These are phyloP conservation scores for Thryonomys swinderianus DNA, from an alignment of 2,113 vertebrate species.

Conservation along the genomic window DNA sequence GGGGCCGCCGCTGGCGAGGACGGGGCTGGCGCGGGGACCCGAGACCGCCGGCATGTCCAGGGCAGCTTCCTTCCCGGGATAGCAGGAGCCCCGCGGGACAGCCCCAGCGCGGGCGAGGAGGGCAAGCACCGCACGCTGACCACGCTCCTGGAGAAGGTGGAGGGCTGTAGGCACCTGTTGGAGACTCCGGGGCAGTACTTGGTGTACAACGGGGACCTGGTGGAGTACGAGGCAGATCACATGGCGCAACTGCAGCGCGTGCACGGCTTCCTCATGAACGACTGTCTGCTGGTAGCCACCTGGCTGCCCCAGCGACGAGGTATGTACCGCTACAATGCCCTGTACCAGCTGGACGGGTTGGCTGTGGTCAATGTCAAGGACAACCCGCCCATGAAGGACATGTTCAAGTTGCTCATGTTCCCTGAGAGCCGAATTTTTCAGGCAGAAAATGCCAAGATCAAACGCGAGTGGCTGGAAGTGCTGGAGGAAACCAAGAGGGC, in stretches of 20 bases:
- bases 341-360: constrained; percentile 95
- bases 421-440: constrained; percentile 98
- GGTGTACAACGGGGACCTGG: constrained; percentile 97
- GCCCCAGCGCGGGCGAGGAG: constrained; percentile 90
- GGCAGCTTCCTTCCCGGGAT: constrained; percentile 88
- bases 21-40: neutral
- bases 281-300: constrained; percentile 96
- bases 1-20: constrained; percentile 89
- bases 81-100: constrained; percentile 88
- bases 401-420: constrained; percentile 99
- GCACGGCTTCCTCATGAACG: constrained; percentile 98
- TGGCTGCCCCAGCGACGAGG: constrained; percentile 95
- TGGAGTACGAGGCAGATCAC: constrained; percentile 96
- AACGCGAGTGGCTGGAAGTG: constrained; percentile 99
- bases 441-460: constrained; percentile 98
- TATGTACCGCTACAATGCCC: constrained; percentile 93
- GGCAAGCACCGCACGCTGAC: constrained; percentile 96
- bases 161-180: constrained; percentile 96
- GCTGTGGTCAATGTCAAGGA: constrained; percentile 98
- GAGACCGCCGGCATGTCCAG: constrained; percentile 68
- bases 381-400: constrained; percentile 99
- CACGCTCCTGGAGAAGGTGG: constrained; percentile 97
- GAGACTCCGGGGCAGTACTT: constrained; percentile 96
- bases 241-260: constrained; percentile 97
- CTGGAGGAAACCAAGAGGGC: constrained; percentile 97